phyloP scores from a whole-genome alignment of 2,888 invertebrate genomes.

The Drosophila robusta region DNA sequence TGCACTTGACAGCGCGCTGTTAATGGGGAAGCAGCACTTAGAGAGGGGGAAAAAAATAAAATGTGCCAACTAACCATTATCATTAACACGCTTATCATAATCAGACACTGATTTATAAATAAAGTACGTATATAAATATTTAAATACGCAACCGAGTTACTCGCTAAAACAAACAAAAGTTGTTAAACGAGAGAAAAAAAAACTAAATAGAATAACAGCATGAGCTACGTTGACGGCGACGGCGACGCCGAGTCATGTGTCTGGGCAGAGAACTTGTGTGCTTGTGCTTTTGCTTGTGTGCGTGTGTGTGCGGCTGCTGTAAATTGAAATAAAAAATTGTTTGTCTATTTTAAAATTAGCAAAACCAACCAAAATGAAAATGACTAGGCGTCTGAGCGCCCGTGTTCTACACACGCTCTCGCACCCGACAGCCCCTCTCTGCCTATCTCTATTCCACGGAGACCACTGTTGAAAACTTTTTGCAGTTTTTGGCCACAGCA shows the following conservation, averaged over 20 bases:
- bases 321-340: conserved; percentile 77
- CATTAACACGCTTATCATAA: conserved; percentile 75
- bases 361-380: conserved; percentile 72
- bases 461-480: conserved; percentile 49
- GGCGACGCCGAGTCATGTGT: conserved; percentile 57
- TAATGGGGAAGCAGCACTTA: conserved; percentile 29
- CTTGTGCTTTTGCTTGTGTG: conserved; percentile 30
- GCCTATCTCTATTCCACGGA: not conserved
- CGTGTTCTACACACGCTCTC: conserved; percentile 6
- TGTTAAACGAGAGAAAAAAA: conserved; percentile 8
- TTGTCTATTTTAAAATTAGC: conserved; percentile 80
- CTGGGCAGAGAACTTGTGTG: conserved; percentile 36
- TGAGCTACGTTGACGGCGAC: conserved; percentile 24
- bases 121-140: conserved; percentile 67
- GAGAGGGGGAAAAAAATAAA: conserved; percentile 13
- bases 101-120: conserved; percentile 69
- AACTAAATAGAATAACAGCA: conserved; percentile 5
- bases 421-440: not conserved
- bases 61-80: conserved; percentile 66
- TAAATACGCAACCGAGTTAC: conserved; percentile 75
- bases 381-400: conserved; percentile 62
- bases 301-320: conserved; percentile 50
- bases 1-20: conserved; percentile 45
- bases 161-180: conserved; percentile 62
- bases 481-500: conserved; percentile 21